Conservation (phyloP, 2,888 invertebrate species). For the Thyatira batis region DNA sequence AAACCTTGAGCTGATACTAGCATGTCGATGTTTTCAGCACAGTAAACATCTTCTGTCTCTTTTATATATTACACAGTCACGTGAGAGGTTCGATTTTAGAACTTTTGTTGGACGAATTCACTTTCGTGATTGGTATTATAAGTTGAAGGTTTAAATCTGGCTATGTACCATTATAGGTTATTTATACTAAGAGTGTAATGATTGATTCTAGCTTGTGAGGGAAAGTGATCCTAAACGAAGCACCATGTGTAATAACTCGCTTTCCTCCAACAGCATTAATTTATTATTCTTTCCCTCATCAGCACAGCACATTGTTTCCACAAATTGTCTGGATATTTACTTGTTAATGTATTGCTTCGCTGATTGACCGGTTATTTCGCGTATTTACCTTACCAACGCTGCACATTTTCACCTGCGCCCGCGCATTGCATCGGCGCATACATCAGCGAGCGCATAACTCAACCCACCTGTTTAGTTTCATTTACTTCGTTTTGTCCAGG, state of each 20-base stretch:
- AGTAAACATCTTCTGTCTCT: too few relatives aligned
- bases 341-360: conserved; percentile 18
- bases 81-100: too few relatives aligned
- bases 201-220: neutral
- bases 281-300: conserved; percentile 30
- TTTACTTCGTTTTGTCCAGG: conserved; percentile 13
- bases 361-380: conserved; percentile 41
- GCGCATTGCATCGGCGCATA: conserved; percentile 28
- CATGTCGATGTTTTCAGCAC: too few relatives aligned
- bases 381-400: conserved; percentile 31
- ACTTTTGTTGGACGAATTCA: too few relatives aligned
- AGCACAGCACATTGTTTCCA: conserved; percentile 18
- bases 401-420: conserved; percentile 37
- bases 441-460: conserved; percentile 34
- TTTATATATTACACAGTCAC: too few relatives aligned
- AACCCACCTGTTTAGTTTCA: conserved; percentile 41
- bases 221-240: neutral
- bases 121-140: too few relatives aligned
- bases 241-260: neutral
- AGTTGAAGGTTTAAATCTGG: too few relatives aligned
- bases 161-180: too few relatives aligned
- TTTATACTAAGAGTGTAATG: neutral
- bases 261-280: conserved; percentile 23
- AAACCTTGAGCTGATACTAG: too few relatives aligned
- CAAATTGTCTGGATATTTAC: conserved; percentile 37